Conservation (phyloP, 2,888 invertebrate genomes). For the Trissolcus japonicus region DNA sequence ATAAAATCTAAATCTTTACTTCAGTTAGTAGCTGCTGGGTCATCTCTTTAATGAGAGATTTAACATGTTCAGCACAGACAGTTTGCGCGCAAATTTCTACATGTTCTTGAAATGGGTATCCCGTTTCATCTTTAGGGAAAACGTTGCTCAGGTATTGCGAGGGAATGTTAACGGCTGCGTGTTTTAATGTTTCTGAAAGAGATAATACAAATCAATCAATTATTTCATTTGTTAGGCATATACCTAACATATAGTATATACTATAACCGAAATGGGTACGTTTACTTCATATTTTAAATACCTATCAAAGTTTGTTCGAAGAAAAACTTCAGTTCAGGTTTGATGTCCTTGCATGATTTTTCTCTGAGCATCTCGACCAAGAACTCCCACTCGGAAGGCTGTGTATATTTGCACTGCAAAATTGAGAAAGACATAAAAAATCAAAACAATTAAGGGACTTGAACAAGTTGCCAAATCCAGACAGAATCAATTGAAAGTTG, state of each 20-base stretch:
- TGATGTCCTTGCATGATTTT: conserved; percentile 65
- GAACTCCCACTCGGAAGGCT: conserved; percentile 73
- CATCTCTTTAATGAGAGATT: conserved; percentile 74
- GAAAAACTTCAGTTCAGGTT: conserved; percentile 63
- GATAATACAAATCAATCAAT: conserved; percentile 22
- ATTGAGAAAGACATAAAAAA: neutral
- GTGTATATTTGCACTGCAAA: conserved; percentile 70
- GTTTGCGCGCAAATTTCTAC: conserved; percentile 73
- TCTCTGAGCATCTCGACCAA: conserved; percentile 70
- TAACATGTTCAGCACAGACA: conserved; percentile 75
- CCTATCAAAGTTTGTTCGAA: conserved; percentile 71
- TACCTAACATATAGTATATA: no score
- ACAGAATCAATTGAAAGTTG: neutral
- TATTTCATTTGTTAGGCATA: no score
- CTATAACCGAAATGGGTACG: no score
- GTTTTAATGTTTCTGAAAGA: conserved; percentile 71
- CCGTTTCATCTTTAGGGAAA: conserved; percentile 71
- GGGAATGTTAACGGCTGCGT: conserved; percentile 71
- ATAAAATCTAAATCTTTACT: conserved; percentile 57
- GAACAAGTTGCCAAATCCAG: neutral
- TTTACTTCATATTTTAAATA: conserved; percentile 40
- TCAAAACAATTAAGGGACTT: no score
- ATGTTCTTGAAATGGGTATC: conserved; percentile 69
- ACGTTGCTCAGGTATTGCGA: conserved; percentile 71
- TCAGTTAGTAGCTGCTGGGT: conserved; percentile 73